These are phyloP conservation scores for Marisa cornuarietis DNA, from an alignment of 1,140 invertebrate species.

Conservation along the genomic window DNA sequence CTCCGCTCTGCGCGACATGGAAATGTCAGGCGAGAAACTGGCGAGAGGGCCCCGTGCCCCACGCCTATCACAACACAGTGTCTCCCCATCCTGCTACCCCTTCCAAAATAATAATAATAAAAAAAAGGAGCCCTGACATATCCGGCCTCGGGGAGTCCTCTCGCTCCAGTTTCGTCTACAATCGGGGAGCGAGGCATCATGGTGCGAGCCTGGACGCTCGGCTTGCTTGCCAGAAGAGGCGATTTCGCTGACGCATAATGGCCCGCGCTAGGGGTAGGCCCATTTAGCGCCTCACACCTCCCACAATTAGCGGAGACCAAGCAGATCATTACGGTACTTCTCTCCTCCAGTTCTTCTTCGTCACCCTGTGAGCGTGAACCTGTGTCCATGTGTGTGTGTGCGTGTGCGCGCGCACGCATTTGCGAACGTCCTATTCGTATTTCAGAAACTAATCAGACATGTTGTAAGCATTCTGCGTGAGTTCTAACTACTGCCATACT, in stretches of 20 bases:
- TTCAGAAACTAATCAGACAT: no score
- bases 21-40: neutral
- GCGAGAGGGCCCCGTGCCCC: neutral
- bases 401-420: neutral
- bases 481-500: no score
- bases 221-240: neutral
- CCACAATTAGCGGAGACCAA: slow-evolving; percentile 15
- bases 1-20: neutral
- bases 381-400: neutral
- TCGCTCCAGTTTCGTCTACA: no score
- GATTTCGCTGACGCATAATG: slow-evolving; percentile 17
- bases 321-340: slow-evolving; percentile 17
- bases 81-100: neutral
- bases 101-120: no score
- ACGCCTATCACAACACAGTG: slow-evolving; percentile 2
- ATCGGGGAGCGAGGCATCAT: no score
- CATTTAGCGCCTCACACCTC: slow-evolving; percentile 9
- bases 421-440: no score
- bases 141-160: no score
- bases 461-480: no score
- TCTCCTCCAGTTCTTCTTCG: neutral
- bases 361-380: neutral
- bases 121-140: no score
- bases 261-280: neutral
- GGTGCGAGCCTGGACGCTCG: no score